Evolutionary conservation across 1,140 invertebrate species (phyloP).

Genomic region (Zaprionus africanus): DNA sequence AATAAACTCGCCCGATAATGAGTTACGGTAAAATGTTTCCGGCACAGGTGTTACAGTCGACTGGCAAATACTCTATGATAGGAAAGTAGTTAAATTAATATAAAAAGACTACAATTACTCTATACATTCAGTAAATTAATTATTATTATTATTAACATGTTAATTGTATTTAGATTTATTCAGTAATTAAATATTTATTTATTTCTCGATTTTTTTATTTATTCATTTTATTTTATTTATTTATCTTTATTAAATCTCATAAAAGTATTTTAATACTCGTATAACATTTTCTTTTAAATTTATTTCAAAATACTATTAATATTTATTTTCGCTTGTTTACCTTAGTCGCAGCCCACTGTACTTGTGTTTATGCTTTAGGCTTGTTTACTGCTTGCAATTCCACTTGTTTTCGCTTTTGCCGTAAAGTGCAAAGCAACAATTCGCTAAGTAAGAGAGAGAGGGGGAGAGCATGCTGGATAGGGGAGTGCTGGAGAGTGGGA

Average conservation of each 20-base stretch:
- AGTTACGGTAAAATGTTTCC: not conserved
- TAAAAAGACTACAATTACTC: too few species aligned
- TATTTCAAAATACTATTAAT: too few species aligned
- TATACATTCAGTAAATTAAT: too few species aligned
- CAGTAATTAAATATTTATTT: too few species aligned
- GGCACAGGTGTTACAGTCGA: not conserved
- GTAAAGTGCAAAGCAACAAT: constrained; percentile 67
- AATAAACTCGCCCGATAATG: not conserved
- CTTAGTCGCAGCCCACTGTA: constrained; percentile 18
- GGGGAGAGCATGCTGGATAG: not conserved
- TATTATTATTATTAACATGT: too few species aligned
- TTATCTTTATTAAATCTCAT: too few species aligned
- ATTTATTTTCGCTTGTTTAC: not conserved
- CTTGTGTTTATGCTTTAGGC: constrained; percentile 23
- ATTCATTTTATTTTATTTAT: too few species aligned
- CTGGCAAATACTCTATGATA: not conserved
- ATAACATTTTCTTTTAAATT: not conserved
- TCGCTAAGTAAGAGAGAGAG: not conserved
- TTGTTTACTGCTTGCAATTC: constrained; percentile 61
- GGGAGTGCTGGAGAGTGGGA: not conserved
- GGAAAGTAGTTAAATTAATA: too few species aligned
- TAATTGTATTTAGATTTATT: too few species aligned
- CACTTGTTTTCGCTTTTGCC: constrained; percentile 65
- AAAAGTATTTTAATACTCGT: too few species aligned
- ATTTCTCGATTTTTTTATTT: too few species aligned